A percentile compares a stretch with the other conserved stretches of the same genome.
phyloP scores from a whole-genome alignment of 2,888 invertebrate species.

The Melipona beecheii region DNA sequence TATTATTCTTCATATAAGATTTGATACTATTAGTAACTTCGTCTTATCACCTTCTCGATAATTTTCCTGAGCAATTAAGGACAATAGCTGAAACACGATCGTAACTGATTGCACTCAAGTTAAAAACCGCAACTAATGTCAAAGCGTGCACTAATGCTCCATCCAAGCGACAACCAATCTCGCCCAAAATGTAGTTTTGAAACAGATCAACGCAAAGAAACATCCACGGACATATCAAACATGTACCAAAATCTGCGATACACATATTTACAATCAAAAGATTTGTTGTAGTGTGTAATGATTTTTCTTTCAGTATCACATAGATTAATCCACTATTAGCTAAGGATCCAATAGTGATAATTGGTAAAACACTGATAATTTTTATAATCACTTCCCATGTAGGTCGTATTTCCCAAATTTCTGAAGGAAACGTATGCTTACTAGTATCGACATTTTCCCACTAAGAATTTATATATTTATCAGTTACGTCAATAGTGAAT shows the following conservation, averaged over 20 bases:
- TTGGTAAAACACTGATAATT: slow-evolving; percentile 86
- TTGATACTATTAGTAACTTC: neutral
- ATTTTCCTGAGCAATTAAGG: slow-evolving; percentile 71
- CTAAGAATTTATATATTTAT: slow-evolving; percentile 47
- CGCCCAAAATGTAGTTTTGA: slow-evolving; percentile 91
- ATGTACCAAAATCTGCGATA: slow-evolving; percentile 88
- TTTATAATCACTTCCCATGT: slow-evolving; percentile 87
- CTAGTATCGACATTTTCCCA: slow-evolving; percentile 62
- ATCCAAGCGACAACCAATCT: slow-evolving; percentile 91
- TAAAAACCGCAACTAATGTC: slow-evolving; percentile 91
- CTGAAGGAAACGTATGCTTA: slow-evolving; percentile 86
- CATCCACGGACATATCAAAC: slow-evolving; percentile 90
- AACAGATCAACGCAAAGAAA: slow-evolving; percentile 90
- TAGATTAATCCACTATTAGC: slow-evolving; percentile 88
- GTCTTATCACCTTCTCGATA: slow-evolving; percentile 64
- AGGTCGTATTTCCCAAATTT: slow-evolving; percentile 88
- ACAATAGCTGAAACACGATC: slow-evolving; percentile 93
- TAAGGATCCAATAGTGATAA: slow-evolving; percentile 88
- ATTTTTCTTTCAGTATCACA: slow-evolving; percentile 87
- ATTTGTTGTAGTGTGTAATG: slow-evolving; percentile 89
- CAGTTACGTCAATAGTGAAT: slow-evolving; percentile 3
- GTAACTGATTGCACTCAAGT: slow-evolving; percentile 91
- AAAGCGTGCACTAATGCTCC: slow-evolving; percentile 90
- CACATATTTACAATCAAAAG: slow-evolving; percentile 91
- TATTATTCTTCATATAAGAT: neutral